Evolutionary conservation across 1,140 invertebrate species (phyloP), one percentile per base, ranked within the genome.

Genomic region (Asobara japonica): DNA sequence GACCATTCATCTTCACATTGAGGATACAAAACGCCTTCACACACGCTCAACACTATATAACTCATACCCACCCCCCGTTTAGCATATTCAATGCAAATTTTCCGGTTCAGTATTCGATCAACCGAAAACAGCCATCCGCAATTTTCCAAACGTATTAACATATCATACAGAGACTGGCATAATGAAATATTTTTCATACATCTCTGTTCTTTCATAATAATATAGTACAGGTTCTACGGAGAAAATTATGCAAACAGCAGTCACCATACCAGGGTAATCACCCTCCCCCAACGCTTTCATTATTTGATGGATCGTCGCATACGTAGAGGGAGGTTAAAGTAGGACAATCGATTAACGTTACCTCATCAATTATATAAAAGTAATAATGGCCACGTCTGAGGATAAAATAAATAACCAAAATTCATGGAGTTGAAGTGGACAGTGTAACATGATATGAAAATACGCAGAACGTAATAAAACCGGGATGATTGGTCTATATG

Each of bases 11-110:
- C 36, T 38, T n/a, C n/a, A n/a, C 2, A 16, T 48, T 13, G 7
- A 11, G 18, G 6, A 11, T 48, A 6, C 25, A 38, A 13, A 33
- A 10, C 7, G 18, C 31, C 60, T 62, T 64, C 61, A 33, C 61
- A 62, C 29, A 29, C 68, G 61, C 65, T 71, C 61, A 30, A 69
- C 77, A 68, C 66, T 78, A n/a, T n/a, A n/a, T n/a, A 71, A 76
- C 76, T 69, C 71, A 36, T 67, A 67, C 62, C 65, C 73, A 62
- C 69, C 74, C 73, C 11, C 31, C 11, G 11, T 33, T 33, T 33
- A 6, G 5, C 31, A 33, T 33, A 33, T 76, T 75, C 75, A 70
- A 79, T 80, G 79, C 77, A 80, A 77, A 79, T 79, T 79, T 79
- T 64, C 75, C 72, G 65, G 33, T 66, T 72, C 75, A 76, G 78